phyloP scores from a whole-genome alignment of 1,140 invertebrate genomes.

The Archegozetes longisetosus region DNA sequence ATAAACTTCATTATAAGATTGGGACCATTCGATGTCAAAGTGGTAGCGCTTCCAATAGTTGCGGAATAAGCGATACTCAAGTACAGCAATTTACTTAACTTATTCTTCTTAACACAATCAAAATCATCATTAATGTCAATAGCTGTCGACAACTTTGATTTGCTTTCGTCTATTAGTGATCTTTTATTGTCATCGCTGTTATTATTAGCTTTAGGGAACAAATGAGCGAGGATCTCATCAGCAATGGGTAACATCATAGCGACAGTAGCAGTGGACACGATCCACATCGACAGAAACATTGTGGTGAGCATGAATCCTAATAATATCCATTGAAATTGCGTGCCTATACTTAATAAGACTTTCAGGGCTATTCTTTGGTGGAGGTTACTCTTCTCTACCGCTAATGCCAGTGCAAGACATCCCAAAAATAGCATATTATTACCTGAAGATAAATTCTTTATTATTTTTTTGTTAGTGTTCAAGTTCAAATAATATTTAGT shows the following conservation, averaged over 20 bases:
- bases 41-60: slow-evolving; percentile 58
- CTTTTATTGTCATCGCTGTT: neutral
- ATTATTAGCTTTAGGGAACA: slow-evolving; percentile 3
- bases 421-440: slow-evolving; percentile 49
- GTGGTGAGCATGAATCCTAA: slow-evolving; percentile 55
- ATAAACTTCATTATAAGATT: slow-evolving; percentile 69
- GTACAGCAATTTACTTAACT: slow-evolving; percentile 16
- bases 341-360: slow-evolving; percentile 28
- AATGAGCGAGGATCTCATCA: slow-evolving; percentile 39
- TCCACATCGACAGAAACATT: slow-evolving; percentile 67
- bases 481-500: neutral
- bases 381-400: slow-evolving; percentile 64
- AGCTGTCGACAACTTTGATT: neutral
- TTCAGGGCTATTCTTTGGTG: slow-evolving; percentile 65
- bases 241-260: slow-evolving; percentile 73
- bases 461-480: neutral
- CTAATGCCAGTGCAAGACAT: slow-evolving; percentile 57
- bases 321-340: slow-evolving; percentile 35
- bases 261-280: slow-evolving; percentile 60
- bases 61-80: slow-evolving; percentile 54
- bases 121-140: neutral
- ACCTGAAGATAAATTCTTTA: neutral
- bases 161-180: neutral
- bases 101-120: neutral
- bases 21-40: slow-evolving; percentile 68